phyloP scores from a whole-genome alignment of 2,113 vertebrate genomes.

The Catharus fuscescens region DNA sequence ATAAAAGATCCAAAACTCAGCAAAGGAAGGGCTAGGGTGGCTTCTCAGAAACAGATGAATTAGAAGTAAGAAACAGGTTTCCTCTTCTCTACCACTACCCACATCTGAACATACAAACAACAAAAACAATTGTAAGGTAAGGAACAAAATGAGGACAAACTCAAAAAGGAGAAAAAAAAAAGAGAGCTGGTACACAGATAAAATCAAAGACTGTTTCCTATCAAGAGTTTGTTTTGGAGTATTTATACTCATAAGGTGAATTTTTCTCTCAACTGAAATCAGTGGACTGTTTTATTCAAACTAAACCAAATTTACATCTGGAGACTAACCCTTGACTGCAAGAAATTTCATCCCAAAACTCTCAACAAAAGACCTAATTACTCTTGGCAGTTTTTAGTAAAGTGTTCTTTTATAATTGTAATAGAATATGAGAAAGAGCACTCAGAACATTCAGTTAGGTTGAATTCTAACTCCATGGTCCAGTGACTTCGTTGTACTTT shows the following conservation, averaged over 20 bases:
- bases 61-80: conserved; percentile 59
- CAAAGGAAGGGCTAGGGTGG: conserved; percentile 40
- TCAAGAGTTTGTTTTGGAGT: conserved; percentile 64
- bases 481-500: not conserved
- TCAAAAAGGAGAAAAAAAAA: conserved; percentile 6
- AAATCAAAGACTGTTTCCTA: conserved; percentile 72
- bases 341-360: not conserved
- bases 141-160: conserved; percentile 69
- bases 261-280: not conserved
- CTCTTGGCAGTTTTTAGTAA: not conserved
- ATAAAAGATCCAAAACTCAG: conserved; percentile 36
- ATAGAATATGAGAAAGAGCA: not conserved
- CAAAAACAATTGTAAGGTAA: conserved; percentile 56
- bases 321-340: not conserved
- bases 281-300: not conserved
- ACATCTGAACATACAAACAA: conserved; percentile 76
- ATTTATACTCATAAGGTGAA: not conserved
- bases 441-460: not conserved
- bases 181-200: conserved; percentile 58
- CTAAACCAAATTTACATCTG: not conserved
- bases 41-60: conserved; percentile 62
- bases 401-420: not conserved
- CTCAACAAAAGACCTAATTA: not conserved
- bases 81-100: conserved; percentile 71
- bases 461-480: not conserved